Base-by-base conservation (phyloP, 1,140 invertebrate genomes). In the Scaptomyza montana region DNA sequence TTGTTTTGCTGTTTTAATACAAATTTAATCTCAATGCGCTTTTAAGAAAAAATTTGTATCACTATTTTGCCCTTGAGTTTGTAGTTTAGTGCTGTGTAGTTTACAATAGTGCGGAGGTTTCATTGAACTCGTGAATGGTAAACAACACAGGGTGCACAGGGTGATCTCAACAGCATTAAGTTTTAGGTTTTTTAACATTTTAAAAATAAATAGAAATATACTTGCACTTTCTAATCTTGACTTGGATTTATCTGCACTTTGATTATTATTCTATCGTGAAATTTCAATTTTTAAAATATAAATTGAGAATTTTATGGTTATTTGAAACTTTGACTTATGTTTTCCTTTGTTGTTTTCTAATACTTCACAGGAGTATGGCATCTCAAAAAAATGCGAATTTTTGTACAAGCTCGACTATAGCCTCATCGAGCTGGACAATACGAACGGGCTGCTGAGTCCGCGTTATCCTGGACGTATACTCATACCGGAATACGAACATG, bases 381-480 rank as follows among this genome's bases (percentile, higher is more conserved):
- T 94, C 64, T 94, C 95, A 93, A 92, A 95, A 87, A 93, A 93
- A 92, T 95, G 95, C 90, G 91, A 95, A 61, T 91, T 93, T 30
- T 92, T 96, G 19, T 93, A 95, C 60, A 93, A 94, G 70, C 90
- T 94, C 33, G 95, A 96, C 92, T 96, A 96, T 81, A 93, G 92
- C 65, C 91, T 94, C 76, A 93, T 93, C 50, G 92, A 93, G 74
- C 92, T 97, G 68, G 93, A 94, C 49, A 97, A 97, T 81, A 92
- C 92, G 28, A 93, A 92, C 70, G 96, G 96, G n/a, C 94, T 95
- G 79, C 92, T 97, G n/a, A 95, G 95, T 92, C 93, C 94, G 47
- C 94, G 96, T 67, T 97, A 97, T 92, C 96, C 96, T 41, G 94
- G 94, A 76, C 94, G 95, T 60, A 93, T 97, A 59, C 93, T 96